These are phyloP conservation scores for Sphenopsis melanotis DNA, from an alignment of 2,797 vertebrate species.

Conservation along the genomic window DNA sequence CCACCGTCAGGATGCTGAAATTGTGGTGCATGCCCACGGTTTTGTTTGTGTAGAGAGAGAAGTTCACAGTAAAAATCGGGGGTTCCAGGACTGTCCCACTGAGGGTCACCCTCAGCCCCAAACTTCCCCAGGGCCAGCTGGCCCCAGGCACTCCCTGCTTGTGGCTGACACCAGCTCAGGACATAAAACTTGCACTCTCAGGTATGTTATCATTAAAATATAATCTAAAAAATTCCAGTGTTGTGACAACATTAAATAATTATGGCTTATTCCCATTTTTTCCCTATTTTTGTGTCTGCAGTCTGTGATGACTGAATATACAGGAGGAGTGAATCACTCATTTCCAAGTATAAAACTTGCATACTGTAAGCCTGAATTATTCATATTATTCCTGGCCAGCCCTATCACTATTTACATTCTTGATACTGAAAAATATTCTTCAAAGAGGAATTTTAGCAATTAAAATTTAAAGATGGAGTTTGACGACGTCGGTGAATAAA, in stretches of 20 bases:
- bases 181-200: not conserved
- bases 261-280: not conserved
- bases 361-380: conserved; percentile 1
- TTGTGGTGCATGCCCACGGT: accelerated
- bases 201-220: not conserved
- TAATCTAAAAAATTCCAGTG: not conserved
- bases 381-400: not conserved
- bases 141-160: not conserved
- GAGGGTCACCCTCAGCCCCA: not conserved
- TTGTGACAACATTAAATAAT: not conserved
- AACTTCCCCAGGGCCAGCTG: not conserved
- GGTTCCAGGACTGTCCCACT: not conserved
- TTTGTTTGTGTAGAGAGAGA: not conserved
- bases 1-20: not conserved
- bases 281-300: not conserved
- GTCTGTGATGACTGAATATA: not conserved
- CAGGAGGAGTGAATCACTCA: not conserved
- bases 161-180: not conserved
- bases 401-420: conserved; percentile 31
- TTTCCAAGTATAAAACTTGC: conserved; percentile 28
- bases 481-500: not conserved
- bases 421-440: conserved; percentile 37
- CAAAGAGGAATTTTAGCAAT: conserved; percentile 33
- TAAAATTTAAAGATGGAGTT: conserved; percentile 30
- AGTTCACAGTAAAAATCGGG: accelerated